These are phyloP conservation scores for Manduca sexta DNA, from an alignment of 1,140 invertebrate genomes.

Conservation along the genomic window DNA sequence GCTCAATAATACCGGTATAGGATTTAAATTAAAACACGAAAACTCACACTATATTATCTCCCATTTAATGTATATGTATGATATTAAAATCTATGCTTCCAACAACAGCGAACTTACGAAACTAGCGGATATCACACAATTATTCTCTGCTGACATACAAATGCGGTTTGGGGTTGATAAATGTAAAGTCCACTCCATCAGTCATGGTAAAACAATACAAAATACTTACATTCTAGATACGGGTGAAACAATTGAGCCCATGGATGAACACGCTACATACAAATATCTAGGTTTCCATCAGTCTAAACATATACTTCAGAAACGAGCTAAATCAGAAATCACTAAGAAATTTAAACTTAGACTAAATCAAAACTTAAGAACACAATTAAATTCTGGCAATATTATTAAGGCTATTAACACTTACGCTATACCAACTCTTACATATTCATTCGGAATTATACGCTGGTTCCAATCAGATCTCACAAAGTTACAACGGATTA, in stretches of 20 bases:
- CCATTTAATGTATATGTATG: slow-evolving; percentile 9
- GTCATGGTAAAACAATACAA: neutral
- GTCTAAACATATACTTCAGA: too few species aligned
- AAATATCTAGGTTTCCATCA: too few species aligned
- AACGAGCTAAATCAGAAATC: too few species aligned
- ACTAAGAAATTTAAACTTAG: too few species aligned
- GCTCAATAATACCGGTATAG: slow-evolving; percentile 1
- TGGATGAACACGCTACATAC: neutral
- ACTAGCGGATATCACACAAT: too few species aligned
- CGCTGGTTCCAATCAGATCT: slow-evolving; percentile 10
- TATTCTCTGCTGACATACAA: too few species aligned
- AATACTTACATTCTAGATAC: slow-evolving; percentile 6
- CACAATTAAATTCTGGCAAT: too few species aligned
- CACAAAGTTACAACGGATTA: slow-evolving; percentile 7
- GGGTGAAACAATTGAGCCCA: slow-evolving; percentile 7
- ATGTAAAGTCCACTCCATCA: slow-evolving; percentile 10
- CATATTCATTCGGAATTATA: slow-evolving; percentile 13
- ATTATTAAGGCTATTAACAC: slow-evolving; percentile 11
- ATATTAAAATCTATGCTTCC: slow-evolving; percentile 2
- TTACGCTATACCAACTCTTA: slow-evolving; percentile 12
- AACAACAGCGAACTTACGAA: too few species aligned
- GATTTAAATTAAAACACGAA: slow-evolving; percentile 2
- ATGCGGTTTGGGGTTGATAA: neutral
- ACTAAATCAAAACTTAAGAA: too few species aligned
- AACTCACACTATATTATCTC: neutral